A percentile compares a stretch with the other conserved stretches of the same genome.
Evolutionary conservation across 2,797 vertebrate species (phyloP).

Genomic region (Triplophysa bombifrons): DNA sequence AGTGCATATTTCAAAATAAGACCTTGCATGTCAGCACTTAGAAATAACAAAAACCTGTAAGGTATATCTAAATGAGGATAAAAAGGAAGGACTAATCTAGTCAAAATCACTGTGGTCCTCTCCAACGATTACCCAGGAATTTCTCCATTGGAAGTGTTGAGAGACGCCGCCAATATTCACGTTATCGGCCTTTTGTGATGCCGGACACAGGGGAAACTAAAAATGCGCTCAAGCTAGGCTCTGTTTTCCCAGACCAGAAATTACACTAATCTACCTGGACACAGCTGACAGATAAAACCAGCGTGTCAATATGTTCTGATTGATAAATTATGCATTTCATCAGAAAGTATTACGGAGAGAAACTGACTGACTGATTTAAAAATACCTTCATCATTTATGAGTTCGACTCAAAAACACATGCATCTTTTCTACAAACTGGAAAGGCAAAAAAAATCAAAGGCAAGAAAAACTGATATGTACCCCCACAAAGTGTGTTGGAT

Average conservation of each 20-base stretch:
- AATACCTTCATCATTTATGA: constrained; percentile 5
- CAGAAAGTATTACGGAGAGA: constrained; percentile 8
- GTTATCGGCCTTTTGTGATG: constrained; percentile 84
- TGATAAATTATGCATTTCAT: constrained; percentile 25
- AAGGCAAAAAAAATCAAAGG: constrained; percentile 29
- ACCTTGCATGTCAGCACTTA: constrained; percentile 58
- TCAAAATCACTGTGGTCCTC: constrained; percentile 69
- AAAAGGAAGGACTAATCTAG: constrained; percentile 56
- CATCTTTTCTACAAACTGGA: constrained; percentile 1
- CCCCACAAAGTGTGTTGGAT: constrained; percentile 37
- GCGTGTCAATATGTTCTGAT: constrained; percentile 6
- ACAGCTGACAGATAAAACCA: constrained; percentile 46
- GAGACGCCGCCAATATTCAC: constrained; percentile 80
- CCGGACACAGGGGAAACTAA: constrained; percentile 58
- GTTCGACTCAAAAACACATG: constrained; percentile 21
- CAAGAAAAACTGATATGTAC: constrained; percentile 26
- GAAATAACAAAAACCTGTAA: constrained; percentile 56
- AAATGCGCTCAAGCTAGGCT: constrained; percentile 46
- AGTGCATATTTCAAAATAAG: constrained; percentile 26
- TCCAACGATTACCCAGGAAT: constrained; percentile 87
- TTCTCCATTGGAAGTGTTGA: constrained; percentile 88
- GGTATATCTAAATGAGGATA: constrained; percentile 53
- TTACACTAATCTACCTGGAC: constrained; percentile 49
- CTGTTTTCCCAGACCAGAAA: constrained; percentile 51
- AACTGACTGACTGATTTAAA: constrained; percentile 3